Conservation (phyloP, 2,113 vertebrate species). For the Ammodytes marinus region DNA sequence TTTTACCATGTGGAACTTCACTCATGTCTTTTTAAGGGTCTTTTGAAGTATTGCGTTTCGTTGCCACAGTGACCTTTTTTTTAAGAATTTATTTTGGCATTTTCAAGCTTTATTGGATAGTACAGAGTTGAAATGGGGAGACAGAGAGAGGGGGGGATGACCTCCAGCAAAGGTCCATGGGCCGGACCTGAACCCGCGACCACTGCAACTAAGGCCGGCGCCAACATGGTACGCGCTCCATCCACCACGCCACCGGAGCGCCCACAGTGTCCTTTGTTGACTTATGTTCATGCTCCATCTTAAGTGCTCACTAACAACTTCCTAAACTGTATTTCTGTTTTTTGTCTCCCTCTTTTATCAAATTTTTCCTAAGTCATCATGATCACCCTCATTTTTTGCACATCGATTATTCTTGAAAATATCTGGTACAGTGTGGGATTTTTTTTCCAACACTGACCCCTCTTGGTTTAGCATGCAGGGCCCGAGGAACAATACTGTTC, state of each 20-base stretch:
- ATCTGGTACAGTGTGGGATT: constrained; percentile 42
- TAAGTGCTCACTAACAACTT: constrained; percentile 21
- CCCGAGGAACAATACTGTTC: constrained; percentile 72
- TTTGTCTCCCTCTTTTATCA: neutral
- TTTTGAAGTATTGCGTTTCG: too few relatives aligned
- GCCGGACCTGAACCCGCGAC: too few relatives aligned
- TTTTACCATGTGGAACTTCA: neutral
- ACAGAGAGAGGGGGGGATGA: too few relatives aligned
- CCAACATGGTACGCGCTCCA: too few relatives aligned
- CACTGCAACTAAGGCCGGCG: too few relatives aligned
- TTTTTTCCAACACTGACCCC: constrained; percentile 34
- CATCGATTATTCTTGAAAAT: constrained; percentile 55
- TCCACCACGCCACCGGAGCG: too few relatives aligned
- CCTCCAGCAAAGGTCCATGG: too few relatives aligned
- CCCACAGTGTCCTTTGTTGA: neutral
- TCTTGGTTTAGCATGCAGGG: constrained; percentile 66
- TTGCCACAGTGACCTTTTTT: too few relatives aligned
- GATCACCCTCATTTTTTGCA: constrained; percentile 47
- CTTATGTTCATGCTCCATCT: neutral
- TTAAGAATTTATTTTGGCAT: too few relatives aligned
- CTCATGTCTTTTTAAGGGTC: too few relatives aligned
- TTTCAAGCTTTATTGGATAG: too few relatives aligned
- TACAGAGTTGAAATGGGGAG: too few relatives aligned
- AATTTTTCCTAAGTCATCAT: constrained; percentile 28
- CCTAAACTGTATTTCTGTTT: constrained; percentile 17